Base-by-base conservation (phyloP, 2,797 vertebrate genomes). In the Falco cherrug region DNA sequence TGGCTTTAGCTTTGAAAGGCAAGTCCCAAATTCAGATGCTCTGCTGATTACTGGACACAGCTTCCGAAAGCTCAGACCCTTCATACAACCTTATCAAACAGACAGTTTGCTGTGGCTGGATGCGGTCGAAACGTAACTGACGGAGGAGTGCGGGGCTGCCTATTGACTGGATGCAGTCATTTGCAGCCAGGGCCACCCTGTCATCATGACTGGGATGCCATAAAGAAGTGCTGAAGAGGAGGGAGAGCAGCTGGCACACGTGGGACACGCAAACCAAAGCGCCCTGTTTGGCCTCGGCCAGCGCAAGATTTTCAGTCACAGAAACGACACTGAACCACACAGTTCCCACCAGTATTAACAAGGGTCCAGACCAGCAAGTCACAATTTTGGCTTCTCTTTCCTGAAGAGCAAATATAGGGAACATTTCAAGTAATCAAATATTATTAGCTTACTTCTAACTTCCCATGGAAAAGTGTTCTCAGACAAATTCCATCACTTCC, bases 81-180 rank as follows among this genome's bases (percentile, higher is more conserved):
- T 59, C 45, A 16, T 1, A 19, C 5, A 82, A n/a, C 6, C 4
- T 33, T 13, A 39, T 3, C 60, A 9, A 60, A 51, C 0, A 2
- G 37, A 16, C 0, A 51, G n/a, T 41, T 65, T 33, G 35, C 45
- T 54, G 28, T 9, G 71, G 26, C 69, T 63, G 61, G 60, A 28
- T 50, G 21, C 61, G 57, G 48, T 31, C 2, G 0, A 53, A 74
- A 41, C 4, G 5, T 1, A 54, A 8, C 15, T 10, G 33, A 4
- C 0, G 35, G 41, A 51, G 59, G 13, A 77, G 51, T 0, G 26
- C 39, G 39, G n/a, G 51, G 47, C 48, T 81, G 87, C 45, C 65
- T 20, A 0, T 16, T 7, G 45, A 51, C 24, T 16, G 60, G 3
- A n/a, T 7, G 26, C 54, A 28, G 45, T 2, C n/a, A 45, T 5